phyloP scores from a whole-genome alignment of 92 coral and sea anemone species.

The Diadumene lineata region DNA sequence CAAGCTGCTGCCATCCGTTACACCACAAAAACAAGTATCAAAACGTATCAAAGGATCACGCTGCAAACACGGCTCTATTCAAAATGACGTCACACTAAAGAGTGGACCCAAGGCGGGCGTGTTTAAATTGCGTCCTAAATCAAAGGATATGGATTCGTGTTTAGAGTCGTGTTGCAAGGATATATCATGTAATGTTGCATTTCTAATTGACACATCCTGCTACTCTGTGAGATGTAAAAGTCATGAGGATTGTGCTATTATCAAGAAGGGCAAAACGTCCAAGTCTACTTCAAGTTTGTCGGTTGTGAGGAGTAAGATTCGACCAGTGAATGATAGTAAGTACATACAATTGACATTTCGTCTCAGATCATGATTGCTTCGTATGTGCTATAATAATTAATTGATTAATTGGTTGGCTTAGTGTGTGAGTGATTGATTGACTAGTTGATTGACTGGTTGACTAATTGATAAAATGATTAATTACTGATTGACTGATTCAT shows the following conservation, averaged over 20 bases:
- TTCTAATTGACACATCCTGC: conserved; percentile 80
- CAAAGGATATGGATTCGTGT: conserved; percentile 72
- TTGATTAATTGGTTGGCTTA: too few relatives aligned
- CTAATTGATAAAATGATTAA: too few relatives aligned
- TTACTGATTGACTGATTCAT: too few relatives aligned
- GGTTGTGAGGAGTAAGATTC: conserved; percentile 46
- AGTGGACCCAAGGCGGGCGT: conserved; percentile 78
- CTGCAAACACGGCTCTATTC: conserved; percentile 69
- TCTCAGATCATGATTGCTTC: too few relatives aligned
- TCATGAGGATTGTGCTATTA: conserved; percentile 71
- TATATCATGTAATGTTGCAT: conserved; percentile 80
- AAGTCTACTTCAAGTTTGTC: conserved; percentile 58
- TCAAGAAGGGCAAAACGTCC: conserved; percentile 47
- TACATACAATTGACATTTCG: too few relatives aligned
- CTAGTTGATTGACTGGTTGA: too few relatives aligned
- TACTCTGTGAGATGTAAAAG: conserved; percentile 83
- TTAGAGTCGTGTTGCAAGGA: conserved; percentile 80
- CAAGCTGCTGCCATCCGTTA: background rate
- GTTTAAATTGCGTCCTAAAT: conserved; percentile 69
- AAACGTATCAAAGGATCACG: conserved; percentile 45
- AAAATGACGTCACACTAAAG: conserved; percentile 73
- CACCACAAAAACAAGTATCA: conserved; percentile 12
- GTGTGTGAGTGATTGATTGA: too few relatives aligned
- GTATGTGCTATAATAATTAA: too few relatives aligned
- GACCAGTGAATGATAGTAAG: conserved; percentile 77